Evolutionary conservation across 2,113 vertebrate genomes (phyloP), one percentile per base, ranked within the genome.

Genomic region (Podarcis raffonei): DNA sequence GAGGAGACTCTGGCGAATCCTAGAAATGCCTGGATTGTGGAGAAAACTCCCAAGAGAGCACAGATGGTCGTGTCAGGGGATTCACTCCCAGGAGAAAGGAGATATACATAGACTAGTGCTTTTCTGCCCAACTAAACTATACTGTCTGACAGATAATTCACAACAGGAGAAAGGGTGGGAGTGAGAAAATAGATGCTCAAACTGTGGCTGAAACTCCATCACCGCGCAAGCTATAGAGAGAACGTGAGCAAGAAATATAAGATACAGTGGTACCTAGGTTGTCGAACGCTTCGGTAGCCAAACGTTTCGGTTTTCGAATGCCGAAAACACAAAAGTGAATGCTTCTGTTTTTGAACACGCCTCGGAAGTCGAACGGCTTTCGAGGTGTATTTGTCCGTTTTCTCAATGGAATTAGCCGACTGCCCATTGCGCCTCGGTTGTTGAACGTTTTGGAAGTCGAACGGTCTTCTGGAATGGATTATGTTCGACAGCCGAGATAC

Each of bases 321-420:
- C 42, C 42, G 2, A 48, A 48, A 11, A 48, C 42, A 1, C 1
- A 1, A 1, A 48, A 48, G 8, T 48, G 42, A 48, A 48, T 42
- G 42, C 7, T 42, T 42, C 42, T 1, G 42, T 42, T 42, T 42
- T 9, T 8, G 42, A 42, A 42, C 8, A 1, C 8, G 1, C 42
- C 8, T 48, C 42, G 1, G 42, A 48, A 48, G 42, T 48, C 8
- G 42, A 48, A 48, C 1, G 42, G 42, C 42, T 48, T 48, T 1
- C 0, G 8, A 9, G 42, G 42, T 2, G 8, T 8, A 2, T 48
- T 2, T 48, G 0, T 48, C 1, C 42, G 1, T 48, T 48, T 48
- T 48, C 42, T 48, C 42, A 48, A 48, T 48, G 42, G 8, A 48
- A 48, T 48, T 48, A 2, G 42, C 42, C 0, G 42, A 42, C 42